Percentiles rank a stretch among this genome's conserved stretches.
Evolutionary conservation across 2,113 vertebrate species (phyloP).

Genomic region (Hypanus sabinus): DNA sequence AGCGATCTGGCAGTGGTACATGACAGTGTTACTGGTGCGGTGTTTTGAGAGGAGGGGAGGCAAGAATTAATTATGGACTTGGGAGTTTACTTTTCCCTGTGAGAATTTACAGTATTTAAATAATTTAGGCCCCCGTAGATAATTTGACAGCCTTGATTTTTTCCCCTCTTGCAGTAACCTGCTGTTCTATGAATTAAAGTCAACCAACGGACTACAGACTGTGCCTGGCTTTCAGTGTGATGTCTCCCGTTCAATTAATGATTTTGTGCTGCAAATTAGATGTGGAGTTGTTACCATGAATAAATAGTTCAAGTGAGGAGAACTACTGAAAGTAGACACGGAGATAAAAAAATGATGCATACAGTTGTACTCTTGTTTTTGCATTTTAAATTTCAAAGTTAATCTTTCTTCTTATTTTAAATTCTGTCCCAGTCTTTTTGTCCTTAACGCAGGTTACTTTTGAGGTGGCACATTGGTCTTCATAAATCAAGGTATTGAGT

Average conservation of each 20-base stretch:
- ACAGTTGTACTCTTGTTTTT: not conserved
- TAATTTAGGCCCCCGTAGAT: slow-evolving; percentile 94
- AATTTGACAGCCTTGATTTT: slow-evolving; percentile 91
- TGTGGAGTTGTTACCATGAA: slow-evolving; percentile 69
- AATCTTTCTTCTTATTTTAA: not conserved
- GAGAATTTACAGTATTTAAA: slow-evolving; percentile 98
- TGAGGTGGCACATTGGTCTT: not conserved
- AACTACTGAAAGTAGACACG: slow-evolving; percentile 47
- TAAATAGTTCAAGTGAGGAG: slow-evolving; percentile 80
- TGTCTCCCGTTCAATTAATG: slow-evolving; percentile 85
- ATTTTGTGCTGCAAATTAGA: slow-evolving; percentile 80
- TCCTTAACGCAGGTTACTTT: not conserved
- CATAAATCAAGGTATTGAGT: no score
- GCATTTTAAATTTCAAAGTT: not conserved
- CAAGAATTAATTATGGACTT: slow-evolving; percentile 95
- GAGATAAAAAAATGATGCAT: not conserved
- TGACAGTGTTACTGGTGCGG: slow-evolving; percentile 89
- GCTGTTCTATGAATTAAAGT: slow-evolving; percentile 86
- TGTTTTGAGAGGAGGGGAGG: slow-evolving; percentile 54
- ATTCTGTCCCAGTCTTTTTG: not conserved
- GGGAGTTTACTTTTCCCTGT: slow-evolving; percentile 63
- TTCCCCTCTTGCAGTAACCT: slow-evolving; percentile 74
- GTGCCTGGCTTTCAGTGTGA: slow-evolving; percentile 71
- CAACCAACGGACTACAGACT: slow-evolving; percentile 62
- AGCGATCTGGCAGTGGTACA: slow-evolving; percentile 77